phyloP scores from a whole-genome alignment of 1,140 invertebrate species.

The Pogonus chalceus region DNA sequence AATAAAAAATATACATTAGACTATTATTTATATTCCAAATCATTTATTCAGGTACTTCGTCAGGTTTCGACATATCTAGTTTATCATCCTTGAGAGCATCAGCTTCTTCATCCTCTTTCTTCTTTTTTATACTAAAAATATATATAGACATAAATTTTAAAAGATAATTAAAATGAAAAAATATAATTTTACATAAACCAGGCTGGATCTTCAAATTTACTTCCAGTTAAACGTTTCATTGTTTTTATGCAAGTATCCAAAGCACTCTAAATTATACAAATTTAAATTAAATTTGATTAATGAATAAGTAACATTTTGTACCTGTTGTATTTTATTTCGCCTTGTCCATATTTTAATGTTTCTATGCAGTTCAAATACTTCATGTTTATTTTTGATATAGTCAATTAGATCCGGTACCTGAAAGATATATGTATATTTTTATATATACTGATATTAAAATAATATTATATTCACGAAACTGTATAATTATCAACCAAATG shows the following conservation, averaged over 20 bases:
- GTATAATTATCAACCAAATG: background rate
- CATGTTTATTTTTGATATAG: background rate
- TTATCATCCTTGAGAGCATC: too few relatives aligned
- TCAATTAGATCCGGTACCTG: background rate
- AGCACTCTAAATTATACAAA: background rate
- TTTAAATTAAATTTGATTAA: background rate
- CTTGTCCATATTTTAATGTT: background rate
- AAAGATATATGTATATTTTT: background rate
- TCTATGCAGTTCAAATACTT: background rate
- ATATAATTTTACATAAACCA: conserved; percentile 5
- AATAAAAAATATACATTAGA: too few relatives aligned
- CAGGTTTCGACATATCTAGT: too few relatives aligned
- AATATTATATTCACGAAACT: background rate
- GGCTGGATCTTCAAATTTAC: background rate
- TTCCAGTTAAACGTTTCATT: conserved; percentile 2
- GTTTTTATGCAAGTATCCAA: background rate
- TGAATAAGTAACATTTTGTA: background rate
- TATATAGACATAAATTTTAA: too few relatives aligned
- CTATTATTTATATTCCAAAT: too few relatives aligned
- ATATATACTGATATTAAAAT: background rate
- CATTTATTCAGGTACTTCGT: too few relatives aligned
- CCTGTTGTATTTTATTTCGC: background rate
- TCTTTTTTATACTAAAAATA: too few relatives aligned
- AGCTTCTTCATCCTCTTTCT: too few relatives aligned
- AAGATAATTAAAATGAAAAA: too few relatives aligned